phyloP scores from a whole-genome alignment of 1,140 invertebrate species.

The Papilio polytes region DNA sequence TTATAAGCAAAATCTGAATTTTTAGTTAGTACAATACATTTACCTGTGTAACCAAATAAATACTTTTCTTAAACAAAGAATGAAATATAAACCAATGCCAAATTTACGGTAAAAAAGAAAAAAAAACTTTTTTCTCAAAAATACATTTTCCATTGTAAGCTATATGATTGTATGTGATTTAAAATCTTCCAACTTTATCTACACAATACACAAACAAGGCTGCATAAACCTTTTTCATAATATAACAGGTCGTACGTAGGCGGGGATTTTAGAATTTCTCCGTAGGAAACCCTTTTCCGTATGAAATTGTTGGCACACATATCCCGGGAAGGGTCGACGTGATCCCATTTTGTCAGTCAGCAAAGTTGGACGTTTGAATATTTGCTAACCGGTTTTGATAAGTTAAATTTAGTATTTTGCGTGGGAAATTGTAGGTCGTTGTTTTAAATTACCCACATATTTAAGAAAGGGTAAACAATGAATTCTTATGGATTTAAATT shows the following conservation, averaged over 20 bases:
- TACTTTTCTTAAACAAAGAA: too few species aligned
- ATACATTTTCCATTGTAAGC: not conserved
- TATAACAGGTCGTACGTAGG: not conserved
- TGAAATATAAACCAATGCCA: too few species aligned
- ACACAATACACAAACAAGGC: not conserved
- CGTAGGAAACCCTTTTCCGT: not conserved
- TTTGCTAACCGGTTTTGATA: not conserved
- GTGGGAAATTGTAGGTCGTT: not conserved
- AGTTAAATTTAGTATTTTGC: constrained; percentile 1
- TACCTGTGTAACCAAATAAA: too few species aligned
- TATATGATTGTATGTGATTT: not conserved
- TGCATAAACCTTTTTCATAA: not conserved
- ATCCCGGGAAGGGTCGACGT: not conserved
- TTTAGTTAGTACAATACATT: too few species aligned
- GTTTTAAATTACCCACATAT: not conserved
- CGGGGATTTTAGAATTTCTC: constrained; percentile 3
- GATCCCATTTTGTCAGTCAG: constrained; percentile 28
- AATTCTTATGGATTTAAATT: not conserved
- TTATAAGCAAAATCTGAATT: too few species aligned
- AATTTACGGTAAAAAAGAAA: too few species aligned
- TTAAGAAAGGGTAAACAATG: not conserved
- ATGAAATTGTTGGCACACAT: constrained; percentile 1
- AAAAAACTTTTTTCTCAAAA: not conserved
- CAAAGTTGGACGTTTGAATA: not conserved
- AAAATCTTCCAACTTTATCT: not conserved